Base-by-base conservation (phyloP, 2,888 invertebrate genomes). In the Drosophila mimetica region DNA sequence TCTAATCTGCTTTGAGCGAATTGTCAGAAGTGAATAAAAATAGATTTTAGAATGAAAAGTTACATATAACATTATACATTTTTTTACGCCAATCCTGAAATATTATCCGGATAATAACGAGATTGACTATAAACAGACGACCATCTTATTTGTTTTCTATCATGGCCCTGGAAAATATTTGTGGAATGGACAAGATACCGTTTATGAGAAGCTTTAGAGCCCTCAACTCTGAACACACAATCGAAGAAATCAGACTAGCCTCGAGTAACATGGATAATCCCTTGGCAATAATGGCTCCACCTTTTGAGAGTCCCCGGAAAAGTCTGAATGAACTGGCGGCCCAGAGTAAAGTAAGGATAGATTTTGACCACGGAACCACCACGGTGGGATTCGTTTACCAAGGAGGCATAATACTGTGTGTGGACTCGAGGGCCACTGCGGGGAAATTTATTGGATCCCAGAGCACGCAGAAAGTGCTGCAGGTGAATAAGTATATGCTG, bases 301-400 rank as follows among this genome's bases (percentile, higher is more conserved):
- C 96, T 52, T 95, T 94, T 18, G 52, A 53, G 9, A 53, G n/a
- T 96, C 95, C 96, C 7, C 93, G 94, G 51, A 94, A 94, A 86
- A 94, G 94, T 74, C 92, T 96, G 32, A 93, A 94, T 1, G 93
- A 94, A 76, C 90, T 93, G 13, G 16, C 30, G 4, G 20, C 3
- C 93, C 94, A 71, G 95, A 96, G 90, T 95, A 95, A 74, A 93
- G 93, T 97, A 69, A 96, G 97, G 92, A 97, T 99, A 52, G 93
- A 97, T 78, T 98, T 98, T 89, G 96, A 97, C 89, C 98, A 98
- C 92, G 99, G 99, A 79, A 99, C 99, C 3, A 99, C 99, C 2
- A 99, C 99, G 3, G 93, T 99, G 74, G 99, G 98, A 7, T 99
- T 99, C 90, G 96, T 96, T 86, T 99, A 85, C 22, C 92, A 98